A percentile compares a stretch with the other conserved stretches of the same genome.
These are phyloP conservation scores for Zaprionus ornatus DNA, from an alignment of 1,140 invertebrate genomes.

Conservation along the genomic window DNA sequence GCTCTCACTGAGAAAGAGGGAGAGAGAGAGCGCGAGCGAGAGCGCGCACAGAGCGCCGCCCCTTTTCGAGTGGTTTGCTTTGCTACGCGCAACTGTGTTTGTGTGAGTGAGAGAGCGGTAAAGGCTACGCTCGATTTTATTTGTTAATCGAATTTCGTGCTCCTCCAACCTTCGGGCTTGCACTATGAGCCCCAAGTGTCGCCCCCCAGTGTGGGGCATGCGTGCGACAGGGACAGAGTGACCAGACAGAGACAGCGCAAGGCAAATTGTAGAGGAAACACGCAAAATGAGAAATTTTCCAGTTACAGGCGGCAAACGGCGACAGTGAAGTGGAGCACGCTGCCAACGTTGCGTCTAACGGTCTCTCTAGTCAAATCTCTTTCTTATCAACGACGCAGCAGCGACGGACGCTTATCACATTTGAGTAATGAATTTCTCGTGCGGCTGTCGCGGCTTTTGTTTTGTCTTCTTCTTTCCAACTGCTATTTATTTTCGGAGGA, in stretches of 20 bases:
- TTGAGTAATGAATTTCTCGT: constrained; percentile 47
- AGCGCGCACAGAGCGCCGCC: constrained; percentile 28
- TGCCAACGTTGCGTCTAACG: constrained; percentile 36
- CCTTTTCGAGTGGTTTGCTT: constrained; percentile 29
- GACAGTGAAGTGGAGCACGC: constrained; percentile 66
- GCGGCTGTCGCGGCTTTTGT: constrained; percentile 24
- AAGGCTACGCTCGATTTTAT: constrained; percentile 63
- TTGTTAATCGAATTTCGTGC: constrained; percentile 74
- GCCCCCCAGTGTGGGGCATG: constrained; percentile 11
- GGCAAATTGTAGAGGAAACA: constrained; percentile 40
- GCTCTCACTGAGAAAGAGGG: neutral
- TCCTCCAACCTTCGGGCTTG: constrained; percentile 51
- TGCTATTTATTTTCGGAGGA: constrained; percentile 35
- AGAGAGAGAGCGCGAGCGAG: neutral
- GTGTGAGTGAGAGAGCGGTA: constrained; percentile 39
- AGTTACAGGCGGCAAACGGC: constrained; percentile 55
- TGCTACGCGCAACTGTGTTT: neutral
- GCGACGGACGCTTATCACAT: constrained; percentile 34
- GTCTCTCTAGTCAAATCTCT: constrained; percentile 27
- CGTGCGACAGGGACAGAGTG: constrained; percentile 45
- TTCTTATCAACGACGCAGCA: constrained; percentile 45
- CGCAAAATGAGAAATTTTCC: constrained; percentile 55
- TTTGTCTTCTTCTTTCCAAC: neutral
- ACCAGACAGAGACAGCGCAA: constrained; percentile 37
- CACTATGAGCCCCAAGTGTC: constrained; percentile 26